These are phyloP conservation scores for Cyrtonyx montezumae DNA, from an alignment of 2,113 vertebrate genomes.

Conservation along the genomic window DNA sequence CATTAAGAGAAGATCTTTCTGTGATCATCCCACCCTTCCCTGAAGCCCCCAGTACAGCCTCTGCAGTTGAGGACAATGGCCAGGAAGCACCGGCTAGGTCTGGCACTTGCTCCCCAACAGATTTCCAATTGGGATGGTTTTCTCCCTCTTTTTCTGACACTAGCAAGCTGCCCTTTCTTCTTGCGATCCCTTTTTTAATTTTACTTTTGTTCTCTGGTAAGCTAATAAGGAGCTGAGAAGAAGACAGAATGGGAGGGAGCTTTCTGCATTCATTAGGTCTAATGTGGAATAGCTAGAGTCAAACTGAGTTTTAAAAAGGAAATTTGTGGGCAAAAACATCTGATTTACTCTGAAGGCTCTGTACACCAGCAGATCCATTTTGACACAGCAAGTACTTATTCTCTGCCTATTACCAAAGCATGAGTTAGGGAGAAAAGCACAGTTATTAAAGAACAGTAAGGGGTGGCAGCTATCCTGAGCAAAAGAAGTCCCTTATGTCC, in stretches of 20 bases:
- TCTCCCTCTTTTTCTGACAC: not conserved
- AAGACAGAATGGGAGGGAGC: not conserved
- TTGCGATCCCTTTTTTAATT: not conserved
- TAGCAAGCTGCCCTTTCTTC: not conserved
- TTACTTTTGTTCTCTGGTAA: not conserved
- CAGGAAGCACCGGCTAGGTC: not conserved
- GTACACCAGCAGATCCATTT: not conserved
- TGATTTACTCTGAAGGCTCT: not conserved
- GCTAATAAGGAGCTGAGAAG: not conserved
- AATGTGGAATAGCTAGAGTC: not conserved
- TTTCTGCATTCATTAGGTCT: not conserved
- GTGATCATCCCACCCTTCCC: not conserved
- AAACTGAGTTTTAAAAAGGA: not conserved
- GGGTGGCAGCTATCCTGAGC: not conserved
- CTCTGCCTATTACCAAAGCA: not conserved
- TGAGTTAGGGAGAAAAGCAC: not conserved
- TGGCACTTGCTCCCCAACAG: not conserved
- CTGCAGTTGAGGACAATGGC: not conserved
- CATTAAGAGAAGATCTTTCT: not conserved
- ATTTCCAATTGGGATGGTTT: not conserved
- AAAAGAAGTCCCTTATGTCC: not conserved
- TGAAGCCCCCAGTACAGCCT: not conserved
- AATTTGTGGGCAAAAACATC: not conserved
- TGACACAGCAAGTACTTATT: not conserved
- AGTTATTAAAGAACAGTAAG: not conserved